Base-by-base conservation (phyloP, 2,888 invertebrate genomes). In the Chromoteleia sp. region DNA sequence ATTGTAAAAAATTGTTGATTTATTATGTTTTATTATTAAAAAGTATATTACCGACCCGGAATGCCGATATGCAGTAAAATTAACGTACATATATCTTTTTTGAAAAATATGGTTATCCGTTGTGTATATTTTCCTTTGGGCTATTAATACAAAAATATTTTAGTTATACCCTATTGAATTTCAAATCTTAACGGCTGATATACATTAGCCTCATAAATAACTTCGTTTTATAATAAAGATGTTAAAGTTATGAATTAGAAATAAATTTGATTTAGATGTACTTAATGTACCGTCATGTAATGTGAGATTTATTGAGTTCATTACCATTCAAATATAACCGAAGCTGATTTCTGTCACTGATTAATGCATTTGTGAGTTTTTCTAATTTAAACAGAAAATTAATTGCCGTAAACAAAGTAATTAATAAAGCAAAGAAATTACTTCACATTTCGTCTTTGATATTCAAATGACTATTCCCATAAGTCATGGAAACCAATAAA, bases 251-350 rank as follows among this genome's bases (percentile, higher is more conserved):
- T 15, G 6, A 36, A 50, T 19, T 29, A 41, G 41, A 39, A 59
- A 59, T 48, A 36, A 36, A 58, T 48, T 58, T 45, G 68, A 56
- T 59, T 58, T 59, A 70, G 58, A 70, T 45, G 15, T 14, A 19
- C 54, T 43, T 41, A 43, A 39, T 7, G 30, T 48, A 12, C n/a
- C 65, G 39, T 15, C 10, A 1, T 14, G 48, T 41, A 33, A 21
- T 71, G 17, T 7, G 30, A 71, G 45, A 71, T 71, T 71, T 71
- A 71, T 71, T 3, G 19, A 4, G 3, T 21, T 59, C 43, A 73
- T 52, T 61, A 61, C 19, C 19, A 30, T 43, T 52, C 52, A 30
- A 73, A 41, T 48, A 25, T 2, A 54, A 45, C 56, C 70, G 7
- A 36, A 56, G 33, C 21, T 52, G 8, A 30, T 14, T 59, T 54